phyloP scores from a whole-genome alignment of 2,113 vertebrate species.

The Pseudolaguvia tuberculata region DNA sequence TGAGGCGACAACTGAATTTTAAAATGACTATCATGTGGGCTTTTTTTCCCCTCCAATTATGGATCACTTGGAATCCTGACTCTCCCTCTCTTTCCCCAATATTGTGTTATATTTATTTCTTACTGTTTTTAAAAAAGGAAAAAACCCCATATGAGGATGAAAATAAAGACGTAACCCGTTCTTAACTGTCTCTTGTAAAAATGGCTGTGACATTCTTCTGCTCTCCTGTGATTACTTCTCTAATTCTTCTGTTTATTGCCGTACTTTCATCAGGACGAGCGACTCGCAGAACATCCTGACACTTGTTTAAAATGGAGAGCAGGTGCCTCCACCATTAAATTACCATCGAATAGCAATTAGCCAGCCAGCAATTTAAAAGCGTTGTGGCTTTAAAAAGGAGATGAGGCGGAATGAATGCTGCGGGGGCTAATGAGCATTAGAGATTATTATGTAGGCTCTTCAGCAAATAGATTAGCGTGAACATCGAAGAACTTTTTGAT shows the following conservation, averaged over 20 bases:
- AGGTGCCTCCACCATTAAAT: slow-evolving; percentile 43
- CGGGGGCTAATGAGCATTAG: slow-evolving; percentile 43
- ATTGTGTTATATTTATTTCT: too few relatives aligned
- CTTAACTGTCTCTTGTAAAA: background rate
- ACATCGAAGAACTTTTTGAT: slow-evolving; percentile 31
- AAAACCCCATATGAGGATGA: too few relatives aligned
- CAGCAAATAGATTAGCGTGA: slow-evolving; percentile 34
- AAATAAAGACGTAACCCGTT: background rate
- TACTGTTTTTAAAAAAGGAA: too few relatives aligned
- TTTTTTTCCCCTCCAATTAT: too few relatives aligned
- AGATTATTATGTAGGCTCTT: slow-evolving; percentile 40
- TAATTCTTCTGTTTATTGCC: background rate
- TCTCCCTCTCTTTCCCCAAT: too few relatives aligned
- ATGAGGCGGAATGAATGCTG: slow-evolving; percentile 40
- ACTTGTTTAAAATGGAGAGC: slow-evolving; percentile 35
- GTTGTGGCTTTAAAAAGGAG: slow-evolving; percentile 33
- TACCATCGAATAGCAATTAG: slow-evolving; percentile 52
- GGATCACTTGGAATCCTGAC: too few relatives aligned
- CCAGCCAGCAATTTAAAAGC: slow-evolving; percentile 39
- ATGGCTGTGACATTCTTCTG: background rate
- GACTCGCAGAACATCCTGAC: slow-evolving; percentile 23
- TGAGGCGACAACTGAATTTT: too few relatives aligned
- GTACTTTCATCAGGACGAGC: slow-evolving; percentile 5
- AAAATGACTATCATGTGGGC: too few relatives aligned
- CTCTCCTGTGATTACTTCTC: background rate